These are phyloP conservation scores for Eulemur rufifrons DNA, from an alignment of 2,113 vertebrate species.

Conservation along the genomic window DNA sequence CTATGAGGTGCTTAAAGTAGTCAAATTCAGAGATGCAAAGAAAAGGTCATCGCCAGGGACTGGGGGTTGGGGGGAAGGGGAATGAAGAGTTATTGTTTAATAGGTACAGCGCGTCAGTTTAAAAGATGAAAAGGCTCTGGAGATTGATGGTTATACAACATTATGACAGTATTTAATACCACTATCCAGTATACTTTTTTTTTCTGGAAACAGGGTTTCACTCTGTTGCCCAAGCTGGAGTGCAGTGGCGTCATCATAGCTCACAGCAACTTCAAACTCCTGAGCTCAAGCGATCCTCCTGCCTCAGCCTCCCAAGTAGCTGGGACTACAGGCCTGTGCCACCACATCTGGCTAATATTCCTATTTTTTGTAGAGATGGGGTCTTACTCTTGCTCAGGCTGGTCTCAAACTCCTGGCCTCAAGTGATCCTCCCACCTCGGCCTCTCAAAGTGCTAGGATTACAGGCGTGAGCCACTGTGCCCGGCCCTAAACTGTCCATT, in stretches of 20 bases:
- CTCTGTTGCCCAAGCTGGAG: background rate
- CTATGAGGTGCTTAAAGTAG: background rate
- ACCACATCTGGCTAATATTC: background rate
- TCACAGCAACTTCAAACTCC: background rate
- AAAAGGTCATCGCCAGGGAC: background rate
- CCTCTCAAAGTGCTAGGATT: background rate
- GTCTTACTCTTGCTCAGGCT: background rate
- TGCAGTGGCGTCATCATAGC: background rate
- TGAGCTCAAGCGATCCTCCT: background rate
- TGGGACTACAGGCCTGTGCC: background rate
- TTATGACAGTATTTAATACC: background rate
- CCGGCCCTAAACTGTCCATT: background rate
- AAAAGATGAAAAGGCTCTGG: background rate
- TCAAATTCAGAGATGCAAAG: background rate
- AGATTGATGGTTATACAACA: background rate
- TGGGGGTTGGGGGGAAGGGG: no score
- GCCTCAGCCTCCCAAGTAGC: no score
- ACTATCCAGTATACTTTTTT: background rate
- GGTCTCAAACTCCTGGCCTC: background rate
- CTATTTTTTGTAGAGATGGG: background rate
- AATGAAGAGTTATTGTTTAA: background rate
- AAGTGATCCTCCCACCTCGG: background rate
- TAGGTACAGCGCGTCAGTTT: background rate
- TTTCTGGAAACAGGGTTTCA: background rate
- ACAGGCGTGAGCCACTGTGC: background rate